Evolutionary conservation across 2,113 vertebrate species (phyloP).

Genomic region (Nycticorax nycticorax): DNA sequence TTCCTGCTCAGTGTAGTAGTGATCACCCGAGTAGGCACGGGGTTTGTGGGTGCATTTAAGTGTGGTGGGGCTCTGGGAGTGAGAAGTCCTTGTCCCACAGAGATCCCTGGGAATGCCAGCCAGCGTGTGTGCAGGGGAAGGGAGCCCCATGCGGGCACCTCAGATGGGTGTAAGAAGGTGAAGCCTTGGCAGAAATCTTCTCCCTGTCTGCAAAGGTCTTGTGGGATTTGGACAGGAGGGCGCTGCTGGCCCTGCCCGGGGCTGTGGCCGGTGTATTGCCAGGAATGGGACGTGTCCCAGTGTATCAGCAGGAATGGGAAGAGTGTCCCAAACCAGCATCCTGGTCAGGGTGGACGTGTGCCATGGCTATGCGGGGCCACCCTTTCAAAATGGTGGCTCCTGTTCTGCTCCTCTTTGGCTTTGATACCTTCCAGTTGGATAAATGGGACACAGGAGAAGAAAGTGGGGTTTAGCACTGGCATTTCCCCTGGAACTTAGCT

Average conservation of each 20-base stretch:
- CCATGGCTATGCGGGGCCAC: fast-evolving
- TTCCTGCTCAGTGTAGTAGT: background rate
- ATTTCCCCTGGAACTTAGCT: background rate
- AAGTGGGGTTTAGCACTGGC: background rate
- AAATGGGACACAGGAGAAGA: background rate
- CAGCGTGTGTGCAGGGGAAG: background rate
- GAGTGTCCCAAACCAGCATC: background rate
- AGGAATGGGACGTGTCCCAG: fast-evolving
- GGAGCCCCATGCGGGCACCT: fast-evolving
- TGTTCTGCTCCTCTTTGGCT: background rate
- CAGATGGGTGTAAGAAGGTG: fast-evolving
- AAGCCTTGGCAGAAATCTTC: background rate
- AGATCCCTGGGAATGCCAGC: background rate
- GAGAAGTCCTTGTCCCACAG: background rate
- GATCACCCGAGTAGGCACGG: fast-evolving
- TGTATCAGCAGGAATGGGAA: too few relatives aligned
- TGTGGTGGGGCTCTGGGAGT: background rate
- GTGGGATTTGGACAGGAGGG: background rate
- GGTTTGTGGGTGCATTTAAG: background rate
- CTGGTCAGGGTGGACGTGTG: background rate
- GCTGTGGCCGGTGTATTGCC: too few relatives aligned
- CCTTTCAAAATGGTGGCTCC: background rate
- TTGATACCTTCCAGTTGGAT: background rate
- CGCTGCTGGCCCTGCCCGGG: background rate
- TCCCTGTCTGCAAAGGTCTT: background rate